phyloP scores from a whole-genome alignment of 2,888 invertebrate species.

The Heliconius charithonia region DNA sequence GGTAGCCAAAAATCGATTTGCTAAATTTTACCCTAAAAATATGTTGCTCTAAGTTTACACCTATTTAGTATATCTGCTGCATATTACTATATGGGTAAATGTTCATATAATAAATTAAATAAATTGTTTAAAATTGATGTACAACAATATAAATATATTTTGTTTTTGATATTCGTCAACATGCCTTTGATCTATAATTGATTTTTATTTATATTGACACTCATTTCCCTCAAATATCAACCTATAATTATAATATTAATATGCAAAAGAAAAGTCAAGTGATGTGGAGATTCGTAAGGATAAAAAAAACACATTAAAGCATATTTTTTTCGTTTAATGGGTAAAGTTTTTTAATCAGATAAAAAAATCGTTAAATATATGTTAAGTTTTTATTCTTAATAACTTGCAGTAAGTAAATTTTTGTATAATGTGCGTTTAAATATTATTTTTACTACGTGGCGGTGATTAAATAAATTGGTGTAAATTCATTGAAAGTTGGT shows the following conservation, averaged over 20 bases:
- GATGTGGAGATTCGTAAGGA: not conserved
- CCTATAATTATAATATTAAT: not conserved
- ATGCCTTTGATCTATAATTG: not conserved
- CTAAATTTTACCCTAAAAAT: too few species aligned
- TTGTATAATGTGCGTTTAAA: not conserved
- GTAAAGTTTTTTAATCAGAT: not conserved
- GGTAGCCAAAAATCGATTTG: too few species aligned
- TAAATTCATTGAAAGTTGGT: not conserved
- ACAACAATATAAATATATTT: not conserved
- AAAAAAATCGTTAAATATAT: constrained; percentile 2
- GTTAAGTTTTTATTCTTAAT: not conserved
- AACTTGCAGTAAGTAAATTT: constrained; percentile 1
- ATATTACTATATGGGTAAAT: too few species aligned
- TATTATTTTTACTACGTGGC: not conserved
- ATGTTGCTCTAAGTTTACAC: too few species aligned
- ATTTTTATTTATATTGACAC: not conserved
- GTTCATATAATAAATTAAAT: too few species aligned
- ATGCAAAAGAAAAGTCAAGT: not conserved
- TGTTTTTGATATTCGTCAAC: not conserved
- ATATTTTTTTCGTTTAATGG: not conserved
- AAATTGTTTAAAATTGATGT: too few species aligned
- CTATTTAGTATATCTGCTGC: too few species aligned
- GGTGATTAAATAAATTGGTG: constrained; percentile 20
- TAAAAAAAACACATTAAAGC: not conserved
- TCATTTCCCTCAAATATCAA: not conserved